Percentiles rank a stretch among this genome's conserved stretches.
These are phyloP conservation scores for Antrozous pallidus DNA, from an alignment of 2,797 vertebrate species.

Conservation along the genomic window DNA sequence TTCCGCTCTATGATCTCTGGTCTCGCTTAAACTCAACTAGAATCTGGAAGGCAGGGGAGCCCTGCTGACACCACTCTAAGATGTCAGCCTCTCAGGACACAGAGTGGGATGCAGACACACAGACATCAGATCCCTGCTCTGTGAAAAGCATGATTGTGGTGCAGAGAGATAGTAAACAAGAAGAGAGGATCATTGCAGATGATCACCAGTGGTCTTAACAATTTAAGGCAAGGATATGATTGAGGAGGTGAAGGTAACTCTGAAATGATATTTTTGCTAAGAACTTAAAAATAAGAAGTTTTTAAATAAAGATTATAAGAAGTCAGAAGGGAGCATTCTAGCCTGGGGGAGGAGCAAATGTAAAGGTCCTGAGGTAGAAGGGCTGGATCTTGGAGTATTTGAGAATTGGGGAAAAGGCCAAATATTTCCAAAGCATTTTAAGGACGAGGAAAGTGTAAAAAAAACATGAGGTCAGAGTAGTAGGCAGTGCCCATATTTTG, in stretches of 20 bases:
- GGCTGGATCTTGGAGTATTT: background rate
- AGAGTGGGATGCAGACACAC: background rate
- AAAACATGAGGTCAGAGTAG: background rate
- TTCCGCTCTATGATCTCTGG: background rate
- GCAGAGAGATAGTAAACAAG: background rate
- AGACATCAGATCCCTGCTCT: background rate
- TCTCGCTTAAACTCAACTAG: background rate
- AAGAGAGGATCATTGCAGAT: background rate
- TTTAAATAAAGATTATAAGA: background rate
- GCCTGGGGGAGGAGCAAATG: background rate
- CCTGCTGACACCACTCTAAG: background rate
- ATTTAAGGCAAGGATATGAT: background rate
- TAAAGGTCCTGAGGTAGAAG: background rate
- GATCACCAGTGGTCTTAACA: background rate
- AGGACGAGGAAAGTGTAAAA: background rate
- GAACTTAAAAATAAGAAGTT: conserved; percentile 2
- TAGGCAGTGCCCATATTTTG: background rate
- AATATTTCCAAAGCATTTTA: background rate
- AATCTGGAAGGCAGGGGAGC: background rate
- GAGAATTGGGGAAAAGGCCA: background rate
- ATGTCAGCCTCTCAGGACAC: background rate
- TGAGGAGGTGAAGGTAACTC: background rate
- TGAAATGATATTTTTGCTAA: background rate
- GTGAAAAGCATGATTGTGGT: background rate
- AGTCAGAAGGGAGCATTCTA: background rate